These are phyloP conservation scores for Pygoscelis antarcticus DNA, from an alignment of 2,113 vertebrate species.

Conservation along the genomic window DNA sequence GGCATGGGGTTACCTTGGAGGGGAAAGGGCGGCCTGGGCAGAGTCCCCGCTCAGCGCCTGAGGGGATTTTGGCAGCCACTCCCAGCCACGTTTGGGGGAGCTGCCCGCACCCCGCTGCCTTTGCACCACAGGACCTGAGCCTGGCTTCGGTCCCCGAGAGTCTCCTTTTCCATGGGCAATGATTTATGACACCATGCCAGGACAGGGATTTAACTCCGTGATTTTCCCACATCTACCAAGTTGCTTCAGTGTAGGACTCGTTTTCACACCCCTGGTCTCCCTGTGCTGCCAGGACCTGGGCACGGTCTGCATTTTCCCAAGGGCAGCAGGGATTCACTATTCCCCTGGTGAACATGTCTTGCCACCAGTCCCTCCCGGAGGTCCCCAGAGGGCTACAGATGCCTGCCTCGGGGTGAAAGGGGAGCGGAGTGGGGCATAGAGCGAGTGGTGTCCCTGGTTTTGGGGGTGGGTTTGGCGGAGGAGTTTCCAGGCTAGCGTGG, in stretches of 20 bases:
- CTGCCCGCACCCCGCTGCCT: neutral
- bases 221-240: neutral
- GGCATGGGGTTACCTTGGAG: neutral
- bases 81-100: rapidly evolving
- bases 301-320: neutral
- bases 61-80: neutral
- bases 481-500: neutral
- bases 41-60: rapidly evolving
- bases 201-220: neutral
- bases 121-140: rapidly evolving
- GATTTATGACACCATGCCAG: neutral
- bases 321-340: neutral
- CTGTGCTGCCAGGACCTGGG: neutral
- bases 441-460: neutral
- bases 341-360: neutral
- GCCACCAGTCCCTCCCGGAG: neutral
- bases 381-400: neutral
- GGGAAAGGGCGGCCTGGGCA: neutral
- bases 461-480: neutral
- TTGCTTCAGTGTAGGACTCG: neutral
- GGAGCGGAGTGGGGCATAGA: neutral
- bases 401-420: neutral
- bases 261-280: neutral
- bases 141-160: neutral
- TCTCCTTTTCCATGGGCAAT: neutral